These are phyloP conservation scores for Cheirogaleus major DNA, from an alignment of 2,797 vertebrate species.

Conservation along the genomic window DNA sequence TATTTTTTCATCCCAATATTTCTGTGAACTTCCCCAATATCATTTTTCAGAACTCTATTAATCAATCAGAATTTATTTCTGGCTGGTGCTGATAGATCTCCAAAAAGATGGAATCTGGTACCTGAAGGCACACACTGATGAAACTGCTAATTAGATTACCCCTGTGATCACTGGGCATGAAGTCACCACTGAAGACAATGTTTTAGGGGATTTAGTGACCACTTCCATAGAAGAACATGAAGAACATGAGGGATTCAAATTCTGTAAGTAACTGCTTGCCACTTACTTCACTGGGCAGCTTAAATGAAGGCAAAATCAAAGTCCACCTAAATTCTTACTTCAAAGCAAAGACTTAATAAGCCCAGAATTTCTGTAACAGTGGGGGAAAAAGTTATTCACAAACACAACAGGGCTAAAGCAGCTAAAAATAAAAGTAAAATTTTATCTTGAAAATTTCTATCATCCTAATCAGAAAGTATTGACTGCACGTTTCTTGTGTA, in stretches of 20 bases:
- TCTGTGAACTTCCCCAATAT: neutral
- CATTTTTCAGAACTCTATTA: neutral
- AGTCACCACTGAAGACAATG: neutral
- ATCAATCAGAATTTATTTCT: neutral
- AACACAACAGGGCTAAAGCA: neutral
- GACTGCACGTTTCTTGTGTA: neutral
- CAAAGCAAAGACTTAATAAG: neutral
- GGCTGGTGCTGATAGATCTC: neutral
- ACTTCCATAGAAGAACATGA: neutral
- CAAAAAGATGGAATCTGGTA: neutral
- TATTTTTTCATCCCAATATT: neutral
- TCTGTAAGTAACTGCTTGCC: neutral
- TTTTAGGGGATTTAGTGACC: neutral
- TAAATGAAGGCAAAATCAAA: neutral
- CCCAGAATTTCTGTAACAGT: neutral
- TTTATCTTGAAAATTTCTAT: neutral
- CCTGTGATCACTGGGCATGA: neutral
- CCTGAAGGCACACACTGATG: neutral
- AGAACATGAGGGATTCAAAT: neutral
- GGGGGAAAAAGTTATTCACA: neutral
- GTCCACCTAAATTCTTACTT: neutral
- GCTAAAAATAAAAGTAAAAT: neutral
- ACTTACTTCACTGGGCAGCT: neutral
- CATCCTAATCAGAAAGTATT: neutral
- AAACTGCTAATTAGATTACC: neutral